Evolutionary conservation across 2,113 vertebrate genomes (phyloP), one percentile per base, ranked within the genome.

Genomic region (Mesoclemmys tuberculata): DNA sequence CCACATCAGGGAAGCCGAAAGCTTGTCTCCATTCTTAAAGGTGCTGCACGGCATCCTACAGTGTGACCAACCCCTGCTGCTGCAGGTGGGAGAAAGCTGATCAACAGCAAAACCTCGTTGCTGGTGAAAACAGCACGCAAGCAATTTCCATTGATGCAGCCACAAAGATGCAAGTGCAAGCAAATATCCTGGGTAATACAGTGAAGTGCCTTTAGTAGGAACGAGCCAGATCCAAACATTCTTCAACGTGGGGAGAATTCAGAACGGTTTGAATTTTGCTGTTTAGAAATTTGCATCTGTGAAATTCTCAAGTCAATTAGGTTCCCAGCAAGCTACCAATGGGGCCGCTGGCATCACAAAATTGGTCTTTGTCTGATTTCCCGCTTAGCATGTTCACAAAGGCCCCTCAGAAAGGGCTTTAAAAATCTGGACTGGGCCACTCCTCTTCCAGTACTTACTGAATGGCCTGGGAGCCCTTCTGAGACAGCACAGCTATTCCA

Each of bases 11-110:
- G 49, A 49, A 26, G 11, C 31, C 44, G 64, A 41, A 48, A 31
- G 71, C 14, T 0, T 9, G 0, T 8, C 3, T 0, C 68, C 74
- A n/a, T 55, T 31, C 11, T 52, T 6, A 41, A 44, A 81, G 54
- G 61, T n/a, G 8, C 83, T 48, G 68, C 13, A 24, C 27, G n/a
- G 3, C 38, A 0, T 8, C 35, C 4, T 38, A 41, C 38, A 41
- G 2, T 10, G 1, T 10, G 1, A 5, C 31, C 51, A 4, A 19
- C 8, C 3, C 49, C 2, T 54, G 22, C 31, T 29, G 35, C 74
- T 68, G 75, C 68, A 64, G 9, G 18, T 48, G 2, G 35, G 35
- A 80, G 79, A 52, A 38, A 52, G 16, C 35, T 19, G 35, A 68
- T 16, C 31, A 19, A 6, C 64, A 68, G 64, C 61, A 64, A 64